phyloP scores from a whole-genome alignment of 2,113 vertebrate species.

The Procavia capensis region DNA sequence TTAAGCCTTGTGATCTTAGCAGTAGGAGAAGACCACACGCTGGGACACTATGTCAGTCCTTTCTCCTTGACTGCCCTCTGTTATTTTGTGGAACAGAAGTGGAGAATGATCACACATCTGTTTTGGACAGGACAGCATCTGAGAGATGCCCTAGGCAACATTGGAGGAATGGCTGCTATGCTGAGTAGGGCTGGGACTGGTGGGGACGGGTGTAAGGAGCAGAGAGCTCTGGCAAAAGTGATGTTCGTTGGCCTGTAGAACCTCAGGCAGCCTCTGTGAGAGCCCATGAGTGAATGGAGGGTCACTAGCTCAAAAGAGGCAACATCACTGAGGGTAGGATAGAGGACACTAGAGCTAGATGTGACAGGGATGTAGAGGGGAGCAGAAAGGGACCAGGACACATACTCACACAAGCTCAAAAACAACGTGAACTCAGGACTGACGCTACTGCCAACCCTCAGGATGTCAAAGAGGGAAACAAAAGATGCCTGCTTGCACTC shows the following conservation, averaged over 20 bases:
- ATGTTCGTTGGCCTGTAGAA: background rate
- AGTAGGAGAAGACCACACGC: background rate
- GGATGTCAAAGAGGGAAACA: background rate
- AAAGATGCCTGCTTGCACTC: background rate
- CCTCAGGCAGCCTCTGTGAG: accelerated
- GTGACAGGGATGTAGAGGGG: background rate
- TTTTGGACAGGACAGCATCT: background rate
- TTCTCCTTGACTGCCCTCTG: background rate
- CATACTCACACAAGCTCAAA: background rate
- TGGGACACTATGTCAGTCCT: background rate
- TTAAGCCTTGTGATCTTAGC: background rate
- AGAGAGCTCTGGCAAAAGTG: background rate
- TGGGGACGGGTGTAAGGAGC: background rate
- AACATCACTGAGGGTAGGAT: too few relatives aligned
- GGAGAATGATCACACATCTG: accelerated
- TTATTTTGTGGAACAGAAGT: background rate
- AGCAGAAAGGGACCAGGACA: background rate
- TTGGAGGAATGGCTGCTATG: background rate
- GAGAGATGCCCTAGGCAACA: background rate
- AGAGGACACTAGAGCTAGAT: background rate
- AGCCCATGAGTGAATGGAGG: accelerated
- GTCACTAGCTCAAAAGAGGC: background rate
- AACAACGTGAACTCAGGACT: background rate
- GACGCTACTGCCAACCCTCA: background rate
- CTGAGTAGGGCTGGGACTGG: background rate